Evolutionary conservation across 2,797 vertebrate genomes (phyloP).

Genomic region (Catamblyrhynchus diadema): DNA sequence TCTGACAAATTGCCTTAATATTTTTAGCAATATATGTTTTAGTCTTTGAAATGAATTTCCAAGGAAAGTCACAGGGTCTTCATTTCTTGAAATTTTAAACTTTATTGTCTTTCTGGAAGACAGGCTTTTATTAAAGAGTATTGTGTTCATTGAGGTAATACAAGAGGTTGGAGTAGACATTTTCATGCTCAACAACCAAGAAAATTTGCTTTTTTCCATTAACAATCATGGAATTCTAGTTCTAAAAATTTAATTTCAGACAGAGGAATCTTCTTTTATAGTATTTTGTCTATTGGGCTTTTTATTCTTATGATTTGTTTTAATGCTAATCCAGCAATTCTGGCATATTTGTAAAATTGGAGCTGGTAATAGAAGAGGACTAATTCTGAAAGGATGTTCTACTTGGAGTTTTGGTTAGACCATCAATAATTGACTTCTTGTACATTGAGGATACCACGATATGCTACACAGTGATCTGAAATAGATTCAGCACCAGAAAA

Average conservation of each 20-base stretch:
- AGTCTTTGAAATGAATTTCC: neutral
- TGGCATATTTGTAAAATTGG: neutral
- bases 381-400: neutral
- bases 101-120: neutral
- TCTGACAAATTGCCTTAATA: neutral
- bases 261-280: neutral
- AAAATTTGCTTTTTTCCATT: neutral
- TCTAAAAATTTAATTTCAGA: neutral
- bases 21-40: neutral
- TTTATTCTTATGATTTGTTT: neutral
- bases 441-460: neutral
- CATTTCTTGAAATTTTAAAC: neutral
- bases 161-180: neutral
- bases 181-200: neutral
- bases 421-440: neutral
- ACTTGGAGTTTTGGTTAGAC: neutral
- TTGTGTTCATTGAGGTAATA: neutral
- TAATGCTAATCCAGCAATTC: neutral
- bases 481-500: neutral
- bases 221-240: neutral
- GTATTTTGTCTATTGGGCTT: neutral
- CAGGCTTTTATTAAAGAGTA: neutral
- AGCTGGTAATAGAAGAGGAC: neutral
- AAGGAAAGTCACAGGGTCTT: neutral
- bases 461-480: neutral